Evolutionary conservation across 1,140 invertebrate genomes (phyloP), one percentile per base, ranked within the genome.

Genomic region (Drosophila athabasca): DNA sequence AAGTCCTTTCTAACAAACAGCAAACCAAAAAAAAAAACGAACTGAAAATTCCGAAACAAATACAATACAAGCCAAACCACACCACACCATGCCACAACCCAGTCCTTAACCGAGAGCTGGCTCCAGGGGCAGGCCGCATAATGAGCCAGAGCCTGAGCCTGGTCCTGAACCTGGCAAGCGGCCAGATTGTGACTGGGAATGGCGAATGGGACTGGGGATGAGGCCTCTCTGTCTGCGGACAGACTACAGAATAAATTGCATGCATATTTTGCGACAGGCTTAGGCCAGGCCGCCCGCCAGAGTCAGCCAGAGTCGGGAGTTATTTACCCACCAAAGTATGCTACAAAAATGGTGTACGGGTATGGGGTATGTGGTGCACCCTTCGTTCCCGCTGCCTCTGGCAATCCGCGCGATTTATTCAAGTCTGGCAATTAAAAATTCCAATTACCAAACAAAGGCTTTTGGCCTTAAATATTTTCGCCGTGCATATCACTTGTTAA

Each of bases 391-490:
- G 35, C 35, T 39, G 35, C 35, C 35, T 9, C 9, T 35, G 31
- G 31, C 31, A 35, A 35, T 35, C 31, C 31, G n/a, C 5, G 64
- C 53, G 55, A 67, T 57, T 75, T 66, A 29, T 44, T 55, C 49
- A 17, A 49, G 49, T 58, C 50, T 68, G 62, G 65, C 54, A 65
- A 68, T 66, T 55, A 55, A 59, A 68, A 70, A 64, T 81, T 80
- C 62, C 61, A 76, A 76, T 77, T 77, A 77, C 74, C 58, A 76
- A 77, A 74, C 71, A 74, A 74, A 74, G 71, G 71, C 44, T 57
- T 9, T 49, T 22, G 45, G 51, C 73, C 69, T 85, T 73, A 85
- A 85, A 79, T 62, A 51, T 65, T 73, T 72, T 44, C 26, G 50
- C 41, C 48, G 7, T 50, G 51, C 61, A 46, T 57, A 84, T 73